Evolutionary conservation across 2,888 invertebrate genomes (phyloP).

Genomic region (Agrotis segetum): DNA sequence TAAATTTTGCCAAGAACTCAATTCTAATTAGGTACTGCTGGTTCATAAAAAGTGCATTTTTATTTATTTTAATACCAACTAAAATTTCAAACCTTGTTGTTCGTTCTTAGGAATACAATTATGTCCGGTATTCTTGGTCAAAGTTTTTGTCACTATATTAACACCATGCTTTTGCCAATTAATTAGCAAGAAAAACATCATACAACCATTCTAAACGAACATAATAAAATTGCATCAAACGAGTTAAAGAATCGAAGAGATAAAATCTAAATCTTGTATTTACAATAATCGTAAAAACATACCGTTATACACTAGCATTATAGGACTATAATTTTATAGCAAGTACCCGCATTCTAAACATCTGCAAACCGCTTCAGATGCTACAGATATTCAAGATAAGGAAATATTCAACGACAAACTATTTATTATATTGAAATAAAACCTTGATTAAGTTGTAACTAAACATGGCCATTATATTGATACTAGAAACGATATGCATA

Average conservation of each 20-base stretch:
- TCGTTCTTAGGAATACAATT: too few relatives aligned
- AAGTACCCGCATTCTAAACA: constrained; percentile 1
- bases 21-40: neutral
- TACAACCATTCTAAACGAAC: neutral
- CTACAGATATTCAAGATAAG: constrained; percentile 9
- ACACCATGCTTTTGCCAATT: neutral
- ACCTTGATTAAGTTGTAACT: constrained; percentile 24
- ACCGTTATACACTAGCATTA: constrained; percentile 1
- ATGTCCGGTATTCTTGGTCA: neutral
- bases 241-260: neutral
- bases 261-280: constrained; percentile 8
- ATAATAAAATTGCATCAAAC: constrained; percentile 3
- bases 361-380: neutral
- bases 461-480: constrained; percentile 5
- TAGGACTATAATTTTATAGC: constrained; percentile 9
- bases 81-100: neutral
- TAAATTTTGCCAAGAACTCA: neutral
- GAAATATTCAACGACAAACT: constrained; percentile 18
- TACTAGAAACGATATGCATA: neutral
- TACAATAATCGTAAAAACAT: constrained; percentile 10
- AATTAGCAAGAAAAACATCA: neutral
- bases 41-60: neutral
- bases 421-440: constrained; percentile 31
- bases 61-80: neutral
- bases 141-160: neutral